Conservation (phyloP, 2,113 vertebrate species). For the Engraulis encrasicolus region DNA sequence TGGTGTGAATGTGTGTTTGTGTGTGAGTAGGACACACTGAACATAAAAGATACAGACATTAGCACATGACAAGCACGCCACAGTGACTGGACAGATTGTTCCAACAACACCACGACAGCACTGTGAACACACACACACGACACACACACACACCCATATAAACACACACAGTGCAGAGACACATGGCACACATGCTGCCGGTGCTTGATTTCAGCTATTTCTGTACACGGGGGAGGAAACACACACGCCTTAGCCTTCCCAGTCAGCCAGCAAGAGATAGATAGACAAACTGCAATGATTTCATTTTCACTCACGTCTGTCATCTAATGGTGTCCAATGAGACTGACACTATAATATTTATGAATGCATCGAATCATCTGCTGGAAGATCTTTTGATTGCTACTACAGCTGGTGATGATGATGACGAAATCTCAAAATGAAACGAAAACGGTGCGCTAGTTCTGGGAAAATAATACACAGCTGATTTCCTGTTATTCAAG, state of each 20-base stretch:
- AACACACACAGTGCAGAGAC: neutral
- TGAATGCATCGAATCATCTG: neutral
- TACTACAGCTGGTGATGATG: too few relatives aligned
- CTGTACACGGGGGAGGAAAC: too few relatives aligned
- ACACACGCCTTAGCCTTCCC: too few relatives aligned
- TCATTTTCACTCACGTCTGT: too few relatives aligned
- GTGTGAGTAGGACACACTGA: neutral
- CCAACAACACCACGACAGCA: neutral
- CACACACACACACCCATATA: too few relatives aligned
- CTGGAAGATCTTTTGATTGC: neutral
- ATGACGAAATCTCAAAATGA: neutral
- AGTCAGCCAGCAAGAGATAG: neutral
- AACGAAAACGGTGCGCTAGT: neutral
- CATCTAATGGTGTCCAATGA: too few relatives aligned
- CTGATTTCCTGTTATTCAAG: neutral
- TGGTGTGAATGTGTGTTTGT: neutral
- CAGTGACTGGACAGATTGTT: conserved; percentile 4
- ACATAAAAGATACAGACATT: neutral
- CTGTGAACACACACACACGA: conserved; percentile 6
- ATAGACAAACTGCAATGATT: neutral
- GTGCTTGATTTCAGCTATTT: neutral
- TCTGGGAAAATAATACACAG: neutral
- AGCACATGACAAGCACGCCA: neutral
- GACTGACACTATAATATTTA: neutral
- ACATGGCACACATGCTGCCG: neutral